Conservation (phyloP, 2,113 vertebrate species). For the Pipra filicauda region DNA sequence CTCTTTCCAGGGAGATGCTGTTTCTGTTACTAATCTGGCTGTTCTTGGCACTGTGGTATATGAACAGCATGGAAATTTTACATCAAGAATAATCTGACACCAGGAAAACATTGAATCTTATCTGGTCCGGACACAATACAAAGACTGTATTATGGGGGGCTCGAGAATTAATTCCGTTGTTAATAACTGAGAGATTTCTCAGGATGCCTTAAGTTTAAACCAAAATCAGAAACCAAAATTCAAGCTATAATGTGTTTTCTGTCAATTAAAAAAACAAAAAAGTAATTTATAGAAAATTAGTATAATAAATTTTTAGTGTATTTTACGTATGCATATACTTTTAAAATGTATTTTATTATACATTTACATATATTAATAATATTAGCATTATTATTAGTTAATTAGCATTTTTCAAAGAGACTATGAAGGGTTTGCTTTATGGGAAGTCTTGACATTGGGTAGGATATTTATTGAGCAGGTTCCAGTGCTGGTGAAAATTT, state of each 20-base stretch:
- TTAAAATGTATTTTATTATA: not conserved
- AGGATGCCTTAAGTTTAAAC: not conserved
- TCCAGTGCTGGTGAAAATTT: not conserved
- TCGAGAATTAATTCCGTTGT: not conserved
- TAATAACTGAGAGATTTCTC: not conserved
- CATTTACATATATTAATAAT: not conserved
- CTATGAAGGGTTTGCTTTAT: not conserved
- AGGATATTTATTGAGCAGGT: not conserved
- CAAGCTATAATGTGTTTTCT: not conserved
- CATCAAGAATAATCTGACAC: not conserved
- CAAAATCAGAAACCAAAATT: not conserved
- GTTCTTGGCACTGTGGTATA: not conserved
- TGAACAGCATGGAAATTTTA: not conserved
- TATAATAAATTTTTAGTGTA: not conserved
- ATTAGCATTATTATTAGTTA: not conserved
- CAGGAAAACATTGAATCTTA: not conserved
- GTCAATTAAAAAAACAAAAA: not conserved
- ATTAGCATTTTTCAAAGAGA: not conserved
- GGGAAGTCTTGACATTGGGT: not conserved
- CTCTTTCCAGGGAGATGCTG: not conserved
- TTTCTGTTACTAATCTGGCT: not conserved
- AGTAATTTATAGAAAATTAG: not conserved
- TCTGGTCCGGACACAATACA: not conserved
- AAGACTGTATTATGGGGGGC: accelerated
- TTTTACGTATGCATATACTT: not conserved